phyloP scores from a whole-genome alignment of 2,797 vertebrate species.

The Danio tinwini region DNA sequence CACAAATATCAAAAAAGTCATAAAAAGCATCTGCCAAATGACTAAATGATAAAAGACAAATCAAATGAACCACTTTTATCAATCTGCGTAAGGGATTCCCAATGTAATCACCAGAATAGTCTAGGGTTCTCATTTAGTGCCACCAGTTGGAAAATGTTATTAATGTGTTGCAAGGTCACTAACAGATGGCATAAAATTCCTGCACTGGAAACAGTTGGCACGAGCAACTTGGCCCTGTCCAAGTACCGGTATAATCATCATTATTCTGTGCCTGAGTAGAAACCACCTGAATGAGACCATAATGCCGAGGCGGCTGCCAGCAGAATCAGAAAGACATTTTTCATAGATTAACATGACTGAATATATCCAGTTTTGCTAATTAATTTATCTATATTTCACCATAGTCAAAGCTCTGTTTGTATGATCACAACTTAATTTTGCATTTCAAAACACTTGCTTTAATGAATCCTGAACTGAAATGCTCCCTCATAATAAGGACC shows the following conservation, averaged over 20 bases:
- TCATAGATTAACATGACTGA: not conserved
- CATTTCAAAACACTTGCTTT: not conserved
- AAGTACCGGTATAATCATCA: conserved; percentile 40
- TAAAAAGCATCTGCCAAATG: too few relatives aligned
- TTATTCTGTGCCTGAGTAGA: conserved; percentile 27
- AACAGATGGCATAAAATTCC: conserved; percentile 50
- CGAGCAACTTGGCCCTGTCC: conserved; percentile 33
- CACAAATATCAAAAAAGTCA: too few relatives aligned
- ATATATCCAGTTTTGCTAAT: conserved; percentile 22
- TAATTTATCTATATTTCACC: conserved; percentile 2
- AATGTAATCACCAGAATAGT: conserved; percentile 8
- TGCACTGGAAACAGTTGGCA: conserved; percentile 42
- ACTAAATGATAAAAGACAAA: not conserved
- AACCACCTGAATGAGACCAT: conserved; percentile 19
- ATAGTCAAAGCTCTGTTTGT: not conserved
- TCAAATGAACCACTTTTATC: conserved; percentile 25
- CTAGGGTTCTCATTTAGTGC: not conserved
- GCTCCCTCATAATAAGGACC: not conserved
- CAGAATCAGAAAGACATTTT: not conserved
- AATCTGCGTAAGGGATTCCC: conserved; percentile 15
- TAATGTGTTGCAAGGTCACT: conserved; percentile 42
- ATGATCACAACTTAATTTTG: not conserved
- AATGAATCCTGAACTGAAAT: conserved; percentile 10
- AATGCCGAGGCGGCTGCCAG: not conserved
- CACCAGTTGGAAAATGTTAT: conserved; percentile 4